phyloP scores from a whole-genome alignment of 2,888 invertebrate genomes.

The Scaptomyza tumidula region DNA sequence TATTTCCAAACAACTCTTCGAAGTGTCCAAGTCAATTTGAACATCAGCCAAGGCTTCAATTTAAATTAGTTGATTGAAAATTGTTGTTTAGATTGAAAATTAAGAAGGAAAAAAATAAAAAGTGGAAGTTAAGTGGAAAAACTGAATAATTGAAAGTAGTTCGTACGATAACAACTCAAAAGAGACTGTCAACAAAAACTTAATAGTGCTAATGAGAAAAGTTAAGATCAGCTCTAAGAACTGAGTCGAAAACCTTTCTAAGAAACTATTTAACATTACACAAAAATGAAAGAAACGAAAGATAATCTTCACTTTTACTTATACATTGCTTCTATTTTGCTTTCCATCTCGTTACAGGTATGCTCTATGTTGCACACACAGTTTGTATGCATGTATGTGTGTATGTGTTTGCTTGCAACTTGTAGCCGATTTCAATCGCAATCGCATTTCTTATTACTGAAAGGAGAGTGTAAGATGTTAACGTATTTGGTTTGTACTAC shows the following conservation, averaged over 20 bases:
- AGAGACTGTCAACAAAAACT: not conserved
- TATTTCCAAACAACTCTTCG: too few relatives aligned
- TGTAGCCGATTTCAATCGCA: slow-evolving; percentile 1
- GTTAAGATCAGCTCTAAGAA: not conserved
- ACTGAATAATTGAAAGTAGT: too few relatives aligned
- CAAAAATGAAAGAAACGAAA: too few relatives aligned
- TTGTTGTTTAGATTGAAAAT: too few relatives aligned
- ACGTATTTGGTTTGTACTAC: not conserved
- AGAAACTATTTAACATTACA: too few relatives aligned
- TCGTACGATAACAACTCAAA: too few relatives aligned
- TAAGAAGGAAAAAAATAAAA: too few relatives aligned
- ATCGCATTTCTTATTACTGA: slow-evolving; percentile 1
- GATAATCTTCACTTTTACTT: not conserved
- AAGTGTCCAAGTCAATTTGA: too few relatives aligned
- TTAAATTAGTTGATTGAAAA: too few relatives aligned
- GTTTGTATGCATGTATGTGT: not conserved
- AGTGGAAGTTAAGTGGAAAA: too few relatives aligned
- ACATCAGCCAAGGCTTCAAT: too few relatives aligned
- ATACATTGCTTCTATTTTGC: not conserved
- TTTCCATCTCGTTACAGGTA: slow-evolving; percentile 44
- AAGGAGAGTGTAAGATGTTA: not conserved
- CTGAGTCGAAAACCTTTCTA: too few relatives aligned
- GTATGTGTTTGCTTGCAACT: not conserved
- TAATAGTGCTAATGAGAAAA: not conserved
- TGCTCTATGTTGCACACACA: not conserved